Conservation (phyloP, 2,888 invertebrate species). For the Chromoteleia sp. region DNA sequence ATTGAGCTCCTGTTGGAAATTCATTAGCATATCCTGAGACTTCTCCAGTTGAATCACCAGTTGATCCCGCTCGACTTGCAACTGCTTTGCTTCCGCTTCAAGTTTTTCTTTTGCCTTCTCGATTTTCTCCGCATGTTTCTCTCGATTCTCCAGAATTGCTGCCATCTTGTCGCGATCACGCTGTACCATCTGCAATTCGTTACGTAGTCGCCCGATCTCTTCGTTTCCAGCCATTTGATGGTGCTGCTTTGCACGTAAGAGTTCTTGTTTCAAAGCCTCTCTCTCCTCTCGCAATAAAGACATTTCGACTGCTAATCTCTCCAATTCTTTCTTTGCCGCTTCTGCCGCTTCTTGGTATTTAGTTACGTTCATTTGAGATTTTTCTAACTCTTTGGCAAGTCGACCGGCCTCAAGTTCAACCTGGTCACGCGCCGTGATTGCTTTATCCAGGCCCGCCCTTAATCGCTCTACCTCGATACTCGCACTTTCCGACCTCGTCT, state of each 20-base stretch:
- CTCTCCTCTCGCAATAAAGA: slow-evolving; percentile 93
- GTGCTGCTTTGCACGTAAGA: slow-evolving; percentile 87
- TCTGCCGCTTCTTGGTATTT: slow-evolving; percentile 94
- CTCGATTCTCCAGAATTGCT: slow-evolving; percentile 91
- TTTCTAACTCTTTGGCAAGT: slow-evolving; percentile 93
- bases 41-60: slow-evolving; percentile 95
- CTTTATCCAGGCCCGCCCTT: slow-evolving; percentile 94
- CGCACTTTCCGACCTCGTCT: slow-evolving; percentile 86
- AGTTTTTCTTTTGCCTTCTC: slow-evolving; percentile 94
- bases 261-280: slow-evolving; percentile 89
- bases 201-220: slow-evolving; percentile 88
- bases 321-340: slow-evolving; percentile 93
- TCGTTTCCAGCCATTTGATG: slow-evolving; percentile 90
- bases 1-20: slow-evolving; percentile 96
- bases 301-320: slow-evolving; percentile 92
- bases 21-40: slow-evolving; percentile 96
- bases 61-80: slow-evolving; percentile 94
- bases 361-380: slow-evolving; percentile 92
- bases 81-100: slow-evolving; percentile 93
- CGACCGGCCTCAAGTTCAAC: slow-evolving; percentile 94
- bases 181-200: slow-evolving; percentile 89
- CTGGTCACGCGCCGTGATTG: slow-evolving; percentile 92
- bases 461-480: slow-evolving; percentile 92
- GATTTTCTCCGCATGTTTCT: slow-evolving; percentile 91
- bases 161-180: slow-evolving; percentile 92